Evolutionary conservation across 2,888 invertebrate genomes (phyloP), one percentile per base, ranked within the genome.

Genomic region (Creontiades dilutus): DNA sequence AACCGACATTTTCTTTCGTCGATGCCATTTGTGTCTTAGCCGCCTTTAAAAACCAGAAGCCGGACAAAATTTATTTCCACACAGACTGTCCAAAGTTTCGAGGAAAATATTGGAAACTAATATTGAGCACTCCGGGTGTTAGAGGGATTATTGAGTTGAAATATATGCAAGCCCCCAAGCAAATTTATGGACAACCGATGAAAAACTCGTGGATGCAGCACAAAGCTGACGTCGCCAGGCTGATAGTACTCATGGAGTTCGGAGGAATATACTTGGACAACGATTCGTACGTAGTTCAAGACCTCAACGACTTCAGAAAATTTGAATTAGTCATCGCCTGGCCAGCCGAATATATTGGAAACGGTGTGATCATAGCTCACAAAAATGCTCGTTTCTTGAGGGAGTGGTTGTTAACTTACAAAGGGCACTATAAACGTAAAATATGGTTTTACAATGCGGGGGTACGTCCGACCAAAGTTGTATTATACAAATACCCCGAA

Each of bases 381-480:
- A n/a, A n/a, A n/a, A n/a, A n/a, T n/a, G n/a, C n/a, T n/a, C n/a
- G n/a, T n/a, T n/a, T n/a, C n/a, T n/a, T n/a, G n/a, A n/a, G n/a
- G n/a, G n/a, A n/a, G n/a, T n/a, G n/a, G n/a, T n/a, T n/a, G n/a
- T n/a, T n/a, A n/a, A n/a, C n/a, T n/a, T n/a, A n/a, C 90, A 91
- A 82, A 76, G 89, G 28, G 13, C 14, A 78, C 16, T 91, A 93
- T 90, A 91, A 91, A 27, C 92, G 92, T 23, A 86, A 91, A 55
- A 88, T 91, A 48, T 93, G 93, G 93, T 94, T 93, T 91, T 93
- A 93, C 91, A 93, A 93, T 92, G 93, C 93, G 7, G 94, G 93
- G 5, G 92, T 93, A 78, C 91, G 92, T 23, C 93, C 93, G 5
- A 93, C 93, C 0, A 90, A 92, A 76, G 92, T 91, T 47, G 92